phyloP scores from a whole-genome alignment of 2,888 invertebrate species.

The Stegana nigrithorax region DNA sequence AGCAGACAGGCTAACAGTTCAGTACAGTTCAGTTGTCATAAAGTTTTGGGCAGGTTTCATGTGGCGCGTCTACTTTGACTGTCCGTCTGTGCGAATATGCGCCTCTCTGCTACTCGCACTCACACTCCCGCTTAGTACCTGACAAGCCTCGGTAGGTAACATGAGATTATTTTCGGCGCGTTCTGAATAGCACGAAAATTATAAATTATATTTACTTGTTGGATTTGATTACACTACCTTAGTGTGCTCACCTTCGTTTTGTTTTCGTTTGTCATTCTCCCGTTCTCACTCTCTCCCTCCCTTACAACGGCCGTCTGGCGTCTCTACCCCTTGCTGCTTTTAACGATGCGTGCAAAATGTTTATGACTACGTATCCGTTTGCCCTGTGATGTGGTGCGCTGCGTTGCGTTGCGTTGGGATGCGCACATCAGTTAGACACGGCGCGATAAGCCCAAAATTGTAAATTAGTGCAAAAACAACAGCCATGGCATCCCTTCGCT shows the following conservation, averaged over 20 bases:
- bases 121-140: background rate
- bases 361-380: background rate
- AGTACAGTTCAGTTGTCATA: background rate
- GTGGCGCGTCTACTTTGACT: background rate
- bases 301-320: too few species aligned
- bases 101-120: too few species aligned
- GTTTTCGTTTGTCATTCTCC: too few species aligned
- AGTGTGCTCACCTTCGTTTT: too few species aligned
- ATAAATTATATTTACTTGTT: slow-evolving; percentile 59
- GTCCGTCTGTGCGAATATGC: too few species aligned
- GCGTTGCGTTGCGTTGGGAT: too few species aligned
- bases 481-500: background rate
- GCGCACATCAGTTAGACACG: too few species aligned
- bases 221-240: slow-evolving; percentile 32
- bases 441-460: slow-evolving; percentile 11
- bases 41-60: slow-evolving; percentile 8
- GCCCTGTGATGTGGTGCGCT: background rate
- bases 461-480: slow-evolving; percentile 7
- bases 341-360: slow-evolving; percentile 20
- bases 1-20: background rate
- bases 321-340: too few species aligned
- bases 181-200: slow-evolving; percentile 49
- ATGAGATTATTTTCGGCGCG: slow-evolving; percentile 17
- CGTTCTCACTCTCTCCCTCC: too few species aligned
- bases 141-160: too few species aligned